These are phyloP conservation scores for Pristionchus arcanus DNA, from an alignment of 2,888 invertebrate species.

Conservation along the genomic window DNA sequence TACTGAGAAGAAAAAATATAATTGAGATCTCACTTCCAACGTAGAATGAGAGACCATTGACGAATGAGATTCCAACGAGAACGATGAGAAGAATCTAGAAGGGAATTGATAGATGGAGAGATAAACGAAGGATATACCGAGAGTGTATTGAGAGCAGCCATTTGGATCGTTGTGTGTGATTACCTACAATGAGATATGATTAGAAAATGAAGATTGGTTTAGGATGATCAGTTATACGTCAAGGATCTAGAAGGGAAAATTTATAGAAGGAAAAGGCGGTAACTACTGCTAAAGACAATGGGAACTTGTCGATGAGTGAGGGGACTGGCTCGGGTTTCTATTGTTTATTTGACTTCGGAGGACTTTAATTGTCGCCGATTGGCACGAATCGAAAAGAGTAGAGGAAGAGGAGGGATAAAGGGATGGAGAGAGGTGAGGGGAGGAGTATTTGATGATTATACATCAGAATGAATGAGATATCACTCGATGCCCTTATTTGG, in stretches of 20 bases:
- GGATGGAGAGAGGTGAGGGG: no score
- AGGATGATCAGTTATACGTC: background rate
- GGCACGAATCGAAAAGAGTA: background rate
- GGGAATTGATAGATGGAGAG: background rate
- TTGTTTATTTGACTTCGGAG: conserved; percentile 43
- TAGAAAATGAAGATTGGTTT: background rate
- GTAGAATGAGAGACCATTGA: conserved; percentile 25
- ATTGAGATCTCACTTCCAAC: conserved; percentile 40
- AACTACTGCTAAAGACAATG: background rate
- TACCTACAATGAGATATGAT: background rate
- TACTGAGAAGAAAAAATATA: background rate
- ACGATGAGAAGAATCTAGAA: conserved; percentile 10
- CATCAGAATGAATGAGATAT: background rate
- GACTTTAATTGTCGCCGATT: conserved; percentile 35
- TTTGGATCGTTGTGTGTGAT: background rate
- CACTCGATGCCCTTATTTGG: background rate
- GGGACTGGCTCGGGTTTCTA: conserved; percentile 28
- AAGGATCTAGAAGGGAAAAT: background rate
- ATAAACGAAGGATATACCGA: background rate
- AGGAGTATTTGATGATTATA: no score
- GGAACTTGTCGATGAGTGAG: background rate
- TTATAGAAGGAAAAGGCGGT: background rate
- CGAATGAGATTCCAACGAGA: conserved; percentile 18
- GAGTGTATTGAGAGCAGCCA: background rate
- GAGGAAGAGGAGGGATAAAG: background rate